Evolutionary conservation across 2,888 invertebrate genomes (phyloP).

Genomic region (Phortica magna): DNA sequence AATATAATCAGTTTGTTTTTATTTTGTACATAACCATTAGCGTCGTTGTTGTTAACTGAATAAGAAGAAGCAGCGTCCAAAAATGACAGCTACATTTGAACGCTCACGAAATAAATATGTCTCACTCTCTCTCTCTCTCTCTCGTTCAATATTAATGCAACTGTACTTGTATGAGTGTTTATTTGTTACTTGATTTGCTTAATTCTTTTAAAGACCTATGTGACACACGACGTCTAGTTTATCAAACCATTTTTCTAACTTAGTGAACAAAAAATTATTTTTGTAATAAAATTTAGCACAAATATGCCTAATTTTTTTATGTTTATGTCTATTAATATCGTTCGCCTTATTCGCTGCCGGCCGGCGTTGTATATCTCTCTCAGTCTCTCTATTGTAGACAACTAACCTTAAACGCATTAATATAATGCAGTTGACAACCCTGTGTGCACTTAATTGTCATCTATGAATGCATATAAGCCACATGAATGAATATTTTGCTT

Average conservation of each 20-base stretch:
- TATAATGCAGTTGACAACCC: not conserved
- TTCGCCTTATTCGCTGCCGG: not conserved
- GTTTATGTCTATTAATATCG: not conserved
- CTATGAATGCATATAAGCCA: not conserved
- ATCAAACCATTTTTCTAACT: not conserved
- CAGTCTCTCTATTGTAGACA: not conserved
- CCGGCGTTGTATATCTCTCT: not conserved
- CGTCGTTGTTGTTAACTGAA: slow-evolving; percentile 12
- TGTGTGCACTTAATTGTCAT: not conserved
- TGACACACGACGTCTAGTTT: not conserved
- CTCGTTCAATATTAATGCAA: not conserved
- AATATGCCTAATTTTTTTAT: not conserved
- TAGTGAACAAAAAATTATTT: not conserved
- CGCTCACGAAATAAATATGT: too few relatives aligned
- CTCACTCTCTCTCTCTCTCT: too few relatives aligned
- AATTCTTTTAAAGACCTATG: not conserved
- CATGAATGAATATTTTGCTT: not conserved
- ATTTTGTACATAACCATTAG: slow-evolving; percentile 30
- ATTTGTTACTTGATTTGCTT: not conserved
- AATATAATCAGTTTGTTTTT: slow-evolving; percentile 26
- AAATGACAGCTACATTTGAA: too few relatives aligned
- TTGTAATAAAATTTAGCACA: not conserved
- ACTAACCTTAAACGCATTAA: not conserved
- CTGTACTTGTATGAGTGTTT: slow-evolving; percentile 5
- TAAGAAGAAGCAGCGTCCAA: not conserved